Percentiles rank a stretch among this genome's conserved stretches.
Evolutionary conservation across 2,113 vertebrate genomes (phyloP).

Genomic region (Himantopus leucocephalus): DNA sequence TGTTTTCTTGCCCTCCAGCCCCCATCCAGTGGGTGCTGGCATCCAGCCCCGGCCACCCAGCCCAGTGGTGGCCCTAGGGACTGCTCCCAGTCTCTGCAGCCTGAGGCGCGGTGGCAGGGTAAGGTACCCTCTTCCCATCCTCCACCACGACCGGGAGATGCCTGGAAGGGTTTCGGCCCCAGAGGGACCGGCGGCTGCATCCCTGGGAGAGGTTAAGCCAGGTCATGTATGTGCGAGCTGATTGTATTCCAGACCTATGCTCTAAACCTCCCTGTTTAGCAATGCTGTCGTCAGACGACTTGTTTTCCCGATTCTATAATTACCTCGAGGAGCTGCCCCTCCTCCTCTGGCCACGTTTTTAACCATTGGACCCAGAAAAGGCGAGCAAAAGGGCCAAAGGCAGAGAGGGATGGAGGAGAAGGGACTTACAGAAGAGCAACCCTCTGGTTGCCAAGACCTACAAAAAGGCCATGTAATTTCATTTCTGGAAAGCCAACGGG

Average conservation of each 20-base stretch:
- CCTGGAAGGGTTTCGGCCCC: background rate
- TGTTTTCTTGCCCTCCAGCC: background rate
- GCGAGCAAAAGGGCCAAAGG: background rate
- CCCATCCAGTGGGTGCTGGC: background rate
- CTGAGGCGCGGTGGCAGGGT: rapidly evolving
- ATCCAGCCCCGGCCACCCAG: background rate
- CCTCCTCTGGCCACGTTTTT: background rate
- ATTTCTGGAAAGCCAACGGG: background rate
- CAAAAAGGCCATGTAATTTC: background rate
- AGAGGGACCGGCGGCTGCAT: background rate
- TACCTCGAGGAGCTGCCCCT: constrained; percentile 40
- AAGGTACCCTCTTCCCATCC: background rate
- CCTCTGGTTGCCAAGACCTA: background rate
- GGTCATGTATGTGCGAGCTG: constrained; percentile 40
- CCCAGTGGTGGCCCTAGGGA: background rate
- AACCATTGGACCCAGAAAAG: constrained; percentile 43
- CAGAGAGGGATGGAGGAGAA: background rate
- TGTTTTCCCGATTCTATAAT: constrained; percentile 72
- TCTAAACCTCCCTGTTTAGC: constrained; percentile 67
- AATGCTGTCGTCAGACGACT: constrained; percentile 64
- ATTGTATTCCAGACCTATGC: constrained; percentile 68
- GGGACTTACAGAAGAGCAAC: background rate
- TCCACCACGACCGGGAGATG: background rate
- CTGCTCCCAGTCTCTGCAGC: background rate
- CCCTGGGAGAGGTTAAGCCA: constrained; percentile 54